These are phyloP conservation scores for Pygocentrus nattereri DNA, from an alignment of 2,797 vertebrate species.

Conservation along the genomic window DNA sequence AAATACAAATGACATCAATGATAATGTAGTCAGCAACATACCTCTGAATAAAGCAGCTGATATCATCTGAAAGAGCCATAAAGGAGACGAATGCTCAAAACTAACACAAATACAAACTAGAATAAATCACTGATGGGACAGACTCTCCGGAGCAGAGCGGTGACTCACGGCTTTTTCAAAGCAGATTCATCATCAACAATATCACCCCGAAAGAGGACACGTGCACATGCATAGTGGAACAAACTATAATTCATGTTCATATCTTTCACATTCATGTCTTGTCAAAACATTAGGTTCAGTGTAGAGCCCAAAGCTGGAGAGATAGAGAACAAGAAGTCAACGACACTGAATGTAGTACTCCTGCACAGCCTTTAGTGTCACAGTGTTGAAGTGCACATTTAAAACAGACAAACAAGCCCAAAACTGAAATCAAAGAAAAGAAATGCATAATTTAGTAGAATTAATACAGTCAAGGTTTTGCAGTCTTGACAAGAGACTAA, in stretches of 20 bases:
- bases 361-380: neutral
- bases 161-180: conserved; percentile 7
- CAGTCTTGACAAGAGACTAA: neutral
- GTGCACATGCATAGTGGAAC: neutral
- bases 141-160: neutral
- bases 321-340: neutral
- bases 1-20: conserved; percentile 40
- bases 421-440: neutral
- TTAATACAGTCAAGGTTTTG: neutral
- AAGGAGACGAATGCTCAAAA: conserved; percentile 6
- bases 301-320: neutral
- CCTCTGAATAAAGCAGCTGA: conserved; percentile 38
- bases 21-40: conserved; percentile 34
- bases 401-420: conserved; percentile 1
- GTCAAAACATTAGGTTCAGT: neutral
- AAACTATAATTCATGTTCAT: conserved; percentile 17
- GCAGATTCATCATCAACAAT: conserved; percentile 20
- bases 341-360: neutral
- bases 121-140: conserved; percentile 14
- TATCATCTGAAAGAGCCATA: conserved; percentile 5
- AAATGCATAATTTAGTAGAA: neutral
- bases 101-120: neutral
- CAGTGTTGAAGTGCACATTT: neutral
- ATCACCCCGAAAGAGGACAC: neutral
- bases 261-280: conserved; percentile 14